These are phyloP conservation scores for Nephotettix cincticeps DNA, from an alignment of 1,140 invertebrate genomes.

Conservation along the genomic window DNA sequence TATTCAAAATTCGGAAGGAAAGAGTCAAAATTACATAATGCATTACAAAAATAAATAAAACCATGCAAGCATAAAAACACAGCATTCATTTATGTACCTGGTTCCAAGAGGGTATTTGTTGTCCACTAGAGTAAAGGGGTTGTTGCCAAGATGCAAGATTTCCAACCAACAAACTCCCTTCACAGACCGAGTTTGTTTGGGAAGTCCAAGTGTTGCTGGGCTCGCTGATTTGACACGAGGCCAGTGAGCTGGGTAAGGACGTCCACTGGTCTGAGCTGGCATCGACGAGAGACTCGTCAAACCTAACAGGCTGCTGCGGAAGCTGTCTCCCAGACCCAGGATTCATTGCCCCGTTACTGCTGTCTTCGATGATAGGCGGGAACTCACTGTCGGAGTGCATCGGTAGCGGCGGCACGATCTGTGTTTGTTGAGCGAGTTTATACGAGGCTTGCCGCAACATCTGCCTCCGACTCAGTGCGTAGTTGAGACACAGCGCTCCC, in stretches of 20 bases:
- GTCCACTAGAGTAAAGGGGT: conserved; percentile 34
- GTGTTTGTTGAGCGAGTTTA: conserved; percentile 63
- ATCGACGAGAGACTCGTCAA: conserved; percentile 1
- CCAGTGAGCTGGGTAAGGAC: conserved; percentile 38
- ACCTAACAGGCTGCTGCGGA: background rate
- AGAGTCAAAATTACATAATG: no score
- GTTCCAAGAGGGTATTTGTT: conserved; percentile 38
- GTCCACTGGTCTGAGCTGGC: conserved; percentile 35
- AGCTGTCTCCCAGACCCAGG: conserved; percentile 7
- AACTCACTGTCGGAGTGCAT: conserved; percentile 31
- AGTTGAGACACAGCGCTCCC: conserved; percentile 3
- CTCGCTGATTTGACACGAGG: conserved; percentile 41
- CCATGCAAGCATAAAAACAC: no score
- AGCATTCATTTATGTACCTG: conserved; percentile 36
- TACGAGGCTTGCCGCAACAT: conserved; percentile 77
- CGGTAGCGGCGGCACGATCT: conserved; percentile 52
- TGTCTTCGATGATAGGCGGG: conserved; percentile 36
- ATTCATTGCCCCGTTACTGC: conserved; percentile 31
- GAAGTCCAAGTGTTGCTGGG: conserved; percentile 29
- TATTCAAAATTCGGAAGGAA: no score
- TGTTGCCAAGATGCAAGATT: conserved; percentile 34
- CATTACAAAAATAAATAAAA: no score
- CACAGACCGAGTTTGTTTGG: conserved; percentile 14
- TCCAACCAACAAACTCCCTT: conserved; percentile 24
- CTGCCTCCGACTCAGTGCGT: conserved; percentile 53